Evolutionary conservation across 2,888 invertebrate species (phyloP), one percentile per base, ranked within the genome.

Genomic region (Himalopsyche kuldschensis): DNA sequence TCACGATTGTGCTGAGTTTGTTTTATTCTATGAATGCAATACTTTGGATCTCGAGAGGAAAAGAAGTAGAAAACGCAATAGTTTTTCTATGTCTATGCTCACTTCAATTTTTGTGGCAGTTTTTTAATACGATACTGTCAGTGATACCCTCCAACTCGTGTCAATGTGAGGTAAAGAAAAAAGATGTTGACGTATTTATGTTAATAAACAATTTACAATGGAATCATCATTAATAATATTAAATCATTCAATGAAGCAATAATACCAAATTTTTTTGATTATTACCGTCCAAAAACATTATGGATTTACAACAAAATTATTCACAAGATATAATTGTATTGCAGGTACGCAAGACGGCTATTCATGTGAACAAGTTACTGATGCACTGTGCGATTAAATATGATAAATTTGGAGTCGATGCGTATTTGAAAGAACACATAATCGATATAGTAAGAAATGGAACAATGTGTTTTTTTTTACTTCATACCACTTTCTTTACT

Each of bases 21-120:
- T 80, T 80, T 41, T 69, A 69, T 11, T 24, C 32, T n/a, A 63
- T 80, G 79, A 80, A 69, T 63, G 69, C 79, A 8, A 17, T 80
- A 4, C 10, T 35, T 6, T 80, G 79, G 79, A 80, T 80, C 24
- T n/a, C 79, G 11, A 69, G 15, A 1, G 79, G 41, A 17, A 30
- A 20, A 41, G 27, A 46, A n/a, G 30, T 41, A 17, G 79, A 80
- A 69, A 63, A 27, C 10, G n/a, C 41, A 35, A 3, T 24, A 17
- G 27, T 69, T 35, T 80, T 80, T 1, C 47, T 80, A 35, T 80
- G 11, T 31, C 41, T 69, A 63, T 80, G 63, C 15, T 20, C 69
- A 8, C 17, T 63, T 27, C 55, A 63, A 69, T 69, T 63, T 41
- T n/a, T 6, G 10, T 27, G 32, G 27, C 79, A 69, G 32, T 69